Percentiles rank a stretch among this genome's conserved stretches.
Conservation (phyloP, 92 coral and sea anemone genomes). For the Parazoanthus atlanticus region DNA sequence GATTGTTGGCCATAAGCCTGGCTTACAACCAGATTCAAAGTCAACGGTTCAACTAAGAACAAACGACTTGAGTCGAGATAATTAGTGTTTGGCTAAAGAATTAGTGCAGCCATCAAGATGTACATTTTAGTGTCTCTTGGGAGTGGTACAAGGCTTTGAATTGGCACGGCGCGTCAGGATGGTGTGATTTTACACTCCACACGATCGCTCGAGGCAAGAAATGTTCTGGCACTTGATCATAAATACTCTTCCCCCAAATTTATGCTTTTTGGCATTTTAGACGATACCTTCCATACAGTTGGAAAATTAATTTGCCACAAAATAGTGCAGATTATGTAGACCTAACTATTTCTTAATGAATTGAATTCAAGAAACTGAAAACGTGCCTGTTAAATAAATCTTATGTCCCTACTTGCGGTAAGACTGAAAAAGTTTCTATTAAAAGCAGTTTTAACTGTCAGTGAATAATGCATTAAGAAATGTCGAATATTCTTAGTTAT, state of each 20-base stretch:
- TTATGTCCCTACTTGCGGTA: too few relatives aligned
- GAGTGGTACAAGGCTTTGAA: neutral
- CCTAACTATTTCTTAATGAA: too few relatives aligned
- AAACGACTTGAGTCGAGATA: neutral
- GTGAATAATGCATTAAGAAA: too few relatives aligned
- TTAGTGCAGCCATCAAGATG: neutral
- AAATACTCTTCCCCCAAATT: neutral
- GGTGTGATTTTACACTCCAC: neutral
- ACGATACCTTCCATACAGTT: neutral
- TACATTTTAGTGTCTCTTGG: constrained; percentile 1
- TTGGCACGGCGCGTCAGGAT: neutral
- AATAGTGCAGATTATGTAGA: neutral
- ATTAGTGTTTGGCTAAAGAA: neutral
- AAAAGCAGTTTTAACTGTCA: too few relatives aligned
- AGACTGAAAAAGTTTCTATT: too few relatives aligned
- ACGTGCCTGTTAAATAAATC: too few relatives aligned
- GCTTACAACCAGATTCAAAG: neutral
- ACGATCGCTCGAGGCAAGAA: neutral
- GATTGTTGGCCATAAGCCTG: neutral
- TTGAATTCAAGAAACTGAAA: too few relatives aligned
- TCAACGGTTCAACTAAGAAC: neutral
- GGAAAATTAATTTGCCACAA: neutral
- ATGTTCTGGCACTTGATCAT: neutral
- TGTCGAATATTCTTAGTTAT: too few relatives aligned
- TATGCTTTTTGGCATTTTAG: neutral